Conservation (phyloP, 2,888 invertebrate genomes). For the Taphrorychus bicolor region DNA sequence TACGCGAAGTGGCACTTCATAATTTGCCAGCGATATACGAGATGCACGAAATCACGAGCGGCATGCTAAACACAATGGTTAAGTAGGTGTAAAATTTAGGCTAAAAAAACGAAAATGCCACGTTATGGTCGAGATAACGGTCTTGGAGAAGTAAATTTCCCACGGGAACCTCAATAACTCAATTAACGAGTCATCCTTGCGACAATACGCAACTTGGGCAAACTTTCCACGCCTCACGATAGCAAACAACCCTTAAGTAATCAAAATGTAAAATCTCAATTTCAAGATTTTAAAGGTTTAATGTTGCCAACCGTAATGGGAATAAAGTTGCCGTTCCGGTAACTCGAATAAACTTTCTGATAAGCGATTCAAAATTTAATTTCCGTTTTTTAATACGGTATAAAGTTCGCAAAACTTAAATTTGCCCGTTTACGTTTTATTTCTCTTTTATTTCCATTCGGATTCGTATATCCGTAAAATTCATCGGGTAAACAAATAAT, state of each 20-base stretch:
- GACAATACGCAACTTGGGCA: neutral
- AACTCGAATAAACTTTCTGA: neutral
- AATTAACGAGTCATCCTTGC: neutral
- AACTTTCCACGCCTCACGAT: neutral
- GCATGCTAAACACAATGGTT: conserved; percentile 28
- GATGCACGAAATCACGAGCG: conserved; percentile 25
- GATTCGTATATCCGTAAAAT: conserved; percentile 22
- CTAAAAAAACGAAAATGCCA: neutral
- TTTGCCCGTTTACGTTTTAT: conserved; percentile 28
- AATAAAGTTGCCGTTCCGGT: neutral
- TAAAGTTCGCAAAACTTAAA: conserved; percentile 14
- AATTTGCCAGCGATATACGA: conserved; percentile 28
- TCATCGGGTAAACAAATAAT: conserved; percentile 9
- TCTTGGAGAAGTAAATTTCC: neutral
- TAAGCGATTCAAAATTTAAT: conserved; percentile 26
- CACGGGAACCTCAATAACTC: neutral
- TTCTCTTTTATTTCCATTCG: conserved; percentile 21
- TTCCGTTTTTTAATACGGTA: conserved; percentile 36
- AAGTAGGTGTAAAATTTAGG: conserved; percentile 25
- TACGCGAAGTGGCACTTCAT: conserved; percentile 31
- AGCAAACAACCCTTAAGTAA: neutral
- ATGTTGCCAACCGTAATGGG: neutral
- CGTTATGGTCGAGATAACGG: neutral
- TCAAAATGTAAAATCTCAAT: neutral
- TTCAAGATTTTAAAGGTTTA: neutral